Evolutionary conservation across 2,888 invertebrate genomes (phyloP).

Genomic region (Lucinisca nassula): DNA sequence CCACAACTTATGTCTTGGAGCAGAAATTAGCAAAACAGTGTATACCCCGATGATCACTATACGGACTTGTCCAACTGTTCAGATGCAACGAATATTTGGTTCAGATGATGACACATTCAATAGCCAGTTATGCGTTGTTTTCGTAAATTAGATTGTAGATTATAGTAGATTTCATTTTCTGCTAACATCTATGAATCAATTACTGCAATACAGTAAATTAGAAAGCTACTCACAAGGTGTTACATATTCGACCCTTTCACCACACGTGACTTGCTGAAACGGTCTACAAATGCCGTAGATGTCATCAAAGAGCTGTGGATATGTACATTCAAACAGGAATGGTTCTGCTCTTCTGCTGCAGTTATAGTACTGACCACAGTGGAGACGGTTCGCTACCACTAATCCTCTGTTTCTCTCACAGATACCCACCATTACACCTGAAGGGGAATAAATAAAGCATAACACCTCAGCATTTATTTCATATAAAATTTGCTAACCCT

Average conservation of each 20-base stretch:
- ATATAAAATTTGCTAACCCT: too few species aligned
- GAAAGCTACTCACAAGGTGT: constrained; percentile 67
- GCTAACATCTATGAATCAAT: too few species aligned
- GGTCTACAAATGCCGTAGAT: constrained; percentile 60
- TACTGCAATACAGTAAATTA: too few species aligned
- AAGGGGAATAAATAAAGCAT: not conserved
- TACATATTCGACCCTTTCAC: constrained; percentile 62
- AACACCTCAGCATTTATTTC: not conserved
- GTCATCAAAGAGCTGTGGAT: constrained; percentile 70
- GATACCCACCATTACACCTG: not conserved
- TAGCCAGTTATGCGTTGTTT: too few species aligned
- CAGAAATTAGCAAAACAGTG: too few species aligned
- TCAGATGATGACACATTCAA: too few species aligned
- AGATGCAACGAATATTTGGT: too few species aligned
- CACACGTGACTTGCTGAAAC: constrained; percentile 64
- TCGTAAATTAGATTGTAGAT: not conserved
- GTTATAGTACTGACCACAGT: constrained; percentile 77
- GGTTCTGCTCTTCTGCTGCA: constrained; percentile 56
- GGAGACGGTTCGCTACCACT: constrained; percentile 64
- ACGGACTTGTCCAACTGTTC: too few species aligned
- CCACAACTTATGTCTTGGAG: too few species aligned
- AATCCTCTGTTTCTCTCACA: constrained; percentile 48
- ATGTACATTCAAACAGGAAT: constrained; percentile 67
- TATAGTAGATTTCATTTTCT: not conserved
- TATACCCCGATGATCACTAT: too few species aligned